phyloP scores from a whole-genome alignment of 2,888 invertebrate genomes.

The Lottia scabra region DNA sequence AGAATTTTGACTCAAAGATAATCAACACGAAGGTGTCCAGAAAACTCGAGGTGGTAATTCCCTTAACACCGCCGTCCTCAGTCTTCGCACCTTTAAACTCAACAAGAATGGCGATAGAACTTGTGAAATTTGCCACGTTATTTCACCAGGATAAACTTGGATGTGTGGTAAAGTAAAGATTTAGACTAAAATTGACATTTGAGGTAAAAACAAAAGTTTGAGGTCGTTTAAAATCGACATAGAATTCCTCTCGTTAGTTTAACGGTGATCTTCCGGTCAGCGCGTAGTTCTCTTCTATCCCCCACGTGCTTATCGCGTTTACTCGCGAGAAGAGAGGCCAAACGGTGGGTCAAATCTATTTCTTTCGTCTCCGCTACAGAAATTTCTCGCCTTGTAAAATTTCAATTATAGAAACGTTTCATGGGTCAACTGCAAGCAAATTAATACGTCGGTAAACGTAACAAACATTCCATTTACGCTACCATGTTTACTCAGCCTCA shows the following conservation, averaged over 20 bases:
- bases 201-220: not conserved
- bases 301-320: constrained; percentile 4
- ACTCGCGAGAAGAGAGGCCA: not conserved
- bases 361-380: constrained; percentile 1
- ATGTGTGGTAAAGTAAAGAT: constrained; percentile 3
- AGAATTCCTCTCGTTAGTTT: constrained; percentile 3
- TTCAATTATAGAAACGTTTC: constrained; percentile 6
- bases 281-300: not conserved
- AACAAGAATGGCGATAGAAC: not conserved
- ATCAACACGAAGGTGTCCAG: not conserved
- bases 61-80: not conserved
- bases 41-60: not conserved
- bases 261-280: constrained; percentile 6
- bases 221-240: not conserved
- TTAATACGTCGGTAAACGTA: constrained; percentile 2
- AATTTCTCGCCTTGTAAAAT: constrained; percentile 5
- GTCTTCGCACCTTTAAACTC: not conserved
- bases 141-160: not conserved
- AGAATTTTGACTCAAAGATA: not conserved
- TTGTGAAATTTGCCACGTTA: constrained; percentile 3
- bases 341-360: constrained; percentile 3
- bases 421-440: not conserved
- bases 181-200: constrained; percentile 7
- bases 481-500: not conserved
- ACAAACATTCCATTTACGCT: not conserved